These are phyloP conservation scores for Phoxinus dragarum DNA, from an alignment of 2,797 vertebrate genomes.

Conservation along the genomic window DNA sequence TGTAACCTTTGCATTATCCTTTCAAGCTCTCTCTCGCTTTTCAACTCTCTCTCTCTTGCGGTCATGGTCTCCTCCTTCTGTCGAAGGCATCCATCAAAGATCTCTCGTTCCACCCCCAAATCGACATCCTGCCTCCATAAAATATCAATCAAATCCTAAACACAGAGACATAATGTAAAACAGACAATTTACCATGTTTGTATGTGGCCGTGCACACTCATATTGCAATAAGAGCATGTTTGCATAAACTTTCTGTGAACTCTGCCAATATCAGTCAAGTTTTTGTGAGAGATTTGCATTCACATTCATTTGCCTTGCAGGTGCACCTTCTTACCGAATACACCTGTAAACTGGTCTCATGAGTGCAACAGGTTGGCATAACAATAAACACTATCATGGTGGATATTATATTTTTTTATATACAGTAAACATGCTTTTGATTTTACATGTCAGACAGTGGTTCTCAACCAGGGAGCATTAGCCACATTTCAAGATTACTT, in stretches of 20 bases:
- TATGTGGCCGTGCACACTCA: neutral
- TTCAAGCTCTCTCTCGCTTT: slow-evolving; percentile 20
- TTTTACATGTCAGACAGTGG: neutral
- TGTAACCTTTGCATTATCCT: slow-evolving; percentile 35
- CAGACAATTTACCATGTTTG: slow-evolving; percentile 17
- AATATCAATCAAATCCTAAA: slow-evolving; percentile 86
- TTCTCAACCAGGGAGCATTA: neutral
- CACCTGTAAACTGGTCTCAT: slow-evolving; percentile 9
- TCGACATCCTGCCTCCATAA: slow-evolving; percentile 90
- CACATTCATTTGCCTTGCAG: slow-evolving; percentile 31
- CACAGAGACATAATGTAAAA: slow-evolving; percentile 21
- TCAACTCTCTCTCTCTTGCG: slow-evolving; percentile 55
- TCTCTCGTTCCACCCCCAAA: slow-evolving; percentile 84
- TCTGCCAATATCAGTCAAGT: slow-evolving; percentile 1
- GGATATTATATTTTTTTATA: neutral
- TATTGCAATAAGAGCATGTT: slow-evolving; percentile 14
- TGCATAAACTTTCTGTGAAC: slow-evolving; percentile 39
- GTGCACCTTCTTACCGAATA: neutral
- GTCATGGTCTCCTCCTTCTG: slow-evolving; percentile 62
- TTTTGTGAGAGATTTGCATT: slow-evolving; percentile 11
- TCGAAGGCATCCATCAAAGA: slow-evolving; percentile 83
- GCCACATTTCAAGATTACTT: neutral
- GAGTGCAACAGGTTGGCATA: neutral
- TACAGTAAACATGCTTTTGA: neutral
- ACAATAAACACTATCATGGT: neutral